Conservation (phyloP, 2,888 invertebrate species). For the Eubasilissa splendida region DNA sequence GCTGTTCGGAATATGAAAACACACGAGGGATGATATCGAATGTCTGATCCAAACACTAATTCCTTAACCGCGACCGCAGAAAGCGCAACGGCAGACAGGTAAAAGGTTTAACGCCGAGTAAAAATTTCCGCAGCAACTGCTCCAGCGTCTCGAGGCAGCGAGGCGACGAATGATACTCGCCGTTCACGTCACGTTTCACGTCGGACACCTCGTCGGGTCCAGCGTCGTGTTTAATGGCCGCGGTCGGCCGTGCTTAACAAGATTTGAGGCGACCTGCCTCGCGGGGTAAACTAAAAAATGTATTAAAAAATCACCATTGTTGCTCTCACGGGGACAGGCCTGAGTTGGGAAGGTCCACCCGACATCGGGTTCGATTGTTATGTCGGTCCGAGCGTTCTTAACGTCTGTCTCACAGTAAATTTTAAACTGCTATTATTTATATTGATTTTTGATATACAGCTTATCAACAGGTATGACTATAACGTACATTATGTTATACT, state of each 20-base stretch:
- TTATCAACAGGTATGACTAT: no score
- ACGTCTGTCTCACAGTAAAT: no score
- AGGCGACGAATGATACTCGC: no score
- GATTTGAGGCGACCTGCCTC: slow-evolving; percentile 9
- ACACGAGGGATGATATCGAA: slow-evolving; percentile 1
- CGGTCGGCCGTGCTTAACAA: slow-evolving; percentile 3
- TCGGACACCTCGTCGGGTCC: neutral
- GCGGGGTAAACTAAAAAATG: slow-evolving; percentile 3
- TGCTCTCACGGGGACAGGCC: neutral
- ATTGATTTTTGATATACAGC: no score
- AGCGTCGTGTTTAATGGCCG: slow-evolving; percentile 1
- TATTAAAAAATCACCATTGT: slow-evolving; percentile 25
- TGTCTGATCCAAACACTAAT: slow-evolving; percentile 4
- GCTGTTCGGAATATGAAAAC: neutral
- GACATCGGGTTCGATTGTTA: no score
- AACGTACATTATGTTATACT: no score
- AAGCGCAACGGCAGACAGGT: neutral
- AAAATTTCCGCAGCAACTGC: no score
- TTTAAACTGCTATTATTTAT: no score
- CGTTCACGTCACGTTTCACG: neutral
- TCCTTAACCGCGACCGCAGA: neutral
- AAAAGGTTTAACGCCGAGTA: neutral
- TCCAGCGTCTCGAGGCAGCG: no score
- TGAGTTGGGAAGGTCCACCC: neutral
- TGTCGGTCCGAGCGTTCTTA: no score